These are phyloP conservation scores for Drosophila takahashii DNA, from an alignment of 1,140 invertebrate genomes.

Conservation along the genomic window DNA sequence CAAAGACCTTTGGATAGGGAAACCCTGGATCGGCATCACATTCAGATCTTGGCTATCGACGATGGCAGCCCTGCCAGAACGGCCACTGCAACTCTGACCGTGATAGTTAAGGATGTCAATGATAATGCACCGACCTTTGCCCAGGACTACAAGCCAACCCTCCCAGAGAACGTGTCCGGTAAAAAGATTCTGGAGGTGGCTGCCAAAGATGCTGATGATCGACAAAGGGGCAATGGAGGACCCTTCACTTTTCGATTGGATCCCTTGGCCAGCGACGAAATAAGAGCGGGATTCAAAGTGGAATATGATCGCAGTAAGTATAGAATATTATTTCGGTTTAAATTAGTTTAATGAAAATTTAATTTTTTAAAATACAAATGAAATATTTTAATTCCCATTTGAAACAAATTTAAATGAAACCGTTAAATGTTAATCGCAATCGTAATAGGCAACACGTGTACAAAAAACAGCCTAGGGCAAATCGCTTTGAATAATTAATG, in stretches of 20 bases:
- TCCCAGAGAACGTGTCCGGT: slow-evolving; percentile 87
- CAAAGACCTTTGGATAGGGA: slow-evolving; percentile 87
- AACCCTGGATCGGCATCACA: slow-evolving; percentile 86
- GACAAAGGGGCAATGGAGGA: slow-evolving; percentile 87
- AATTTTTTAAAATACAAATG: neutral
- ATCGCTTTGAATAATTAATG: slow-evolving; percentile 44
- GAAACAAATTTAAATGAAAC: slow-evolving; percentile 1
- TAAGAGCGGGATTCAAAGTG: slow-evolving; percentile 87
- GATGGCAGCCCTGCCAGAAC: slow-evolving; percentile 88
- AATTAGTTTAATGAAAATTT: neutral
- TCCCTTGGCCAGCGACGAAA: slow-evolving; percentile 87
- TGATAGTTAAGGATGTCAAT: slow-evolving; percentile 89
- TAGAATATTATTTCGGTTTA: neutral
- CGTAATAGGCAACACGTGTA: slow-evolving; percentile 6
- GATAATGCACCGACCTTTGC: slow-evolving; percentile 87
- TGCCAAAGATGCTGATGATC: slow-evolving; percentile 88
- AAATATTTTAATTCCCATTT: neutral
- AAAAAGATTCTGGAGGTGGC: slow-evolving; percentile 87
- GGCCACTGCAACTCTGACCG: slow-evolving; percentile 88
- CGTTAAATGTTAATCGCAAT: slow-evolving; percentile 8
- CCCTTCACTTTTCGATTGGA: slow-evolving; percentile 88
- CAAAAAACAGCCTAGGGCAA: slow-evolving; percentile 4
- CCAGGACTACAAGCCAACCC: slow-evolving; percentile 87
- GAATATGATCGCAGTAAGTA: slow-evolving; percentile 87
- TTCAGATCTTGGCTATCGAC: slow-evolving; percentile 88